Base-by-base conservation (phyloP, 2,888 invertebrate genomes). In the Tachina grossa region DNA sequence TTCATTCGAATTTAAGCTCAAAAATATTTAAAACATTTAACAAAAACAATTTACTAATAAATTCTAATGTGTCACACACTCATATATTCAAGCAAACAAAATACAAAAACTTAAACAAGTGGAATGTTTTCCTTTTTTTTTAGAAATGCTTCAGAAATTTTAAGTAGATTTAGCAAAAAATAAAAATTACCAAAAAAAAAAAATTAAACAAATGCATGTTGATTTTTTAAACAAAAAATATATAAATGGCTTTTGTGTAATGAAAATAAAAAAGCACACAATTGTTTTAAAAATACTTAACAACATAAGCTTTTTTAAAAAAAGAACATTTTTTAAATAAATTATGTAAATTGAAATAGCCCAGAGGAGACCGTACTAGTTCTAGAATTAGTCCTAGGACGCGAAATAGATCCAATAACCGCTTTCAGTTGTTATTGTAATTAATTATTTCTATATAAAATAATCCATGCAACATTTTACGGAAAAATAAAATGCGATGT, bases 161-260 rank as follows among this genome's bases (percentile, higher is more conserved):
- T 69, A 1, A 39, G 63, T 69, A 82, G 69, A 39, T 72, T 78
- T 61, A 79, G 31, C 5, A 61, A 55, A 61, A 74, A 59, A 57
- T 9, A 49, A 55, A 31, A 49, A 11, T 16, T 49, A 59, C 11
- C 39, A 51, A 65, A 69, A 39, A 45, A 43, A 53, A n/a, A 45
- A 47, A 41, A 39, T 71, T 61, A 45, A 31, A 61, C 13, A 47
- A 61, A 41, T 78, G 78, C 83, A 83, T 78, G 83, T 43, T 22
- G n/a, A 13, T 65, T 69, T 14, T 49, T 55, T n/a, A 69, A 68
- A 65, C 31, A 31, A 31, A 31, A 31, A 14, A 59, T 51, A 66
- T 51, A 49, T 19, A 49, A 14, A 83, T 61, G 55, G 47, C 78
- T 79, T 74, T 79, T 84, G 69, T 79, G 83, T 79, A 75, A 31